Base-by-base conservation (phyloP, 2,797 vertebrate genomes). In the Peromyscus aztecus region DNA sequence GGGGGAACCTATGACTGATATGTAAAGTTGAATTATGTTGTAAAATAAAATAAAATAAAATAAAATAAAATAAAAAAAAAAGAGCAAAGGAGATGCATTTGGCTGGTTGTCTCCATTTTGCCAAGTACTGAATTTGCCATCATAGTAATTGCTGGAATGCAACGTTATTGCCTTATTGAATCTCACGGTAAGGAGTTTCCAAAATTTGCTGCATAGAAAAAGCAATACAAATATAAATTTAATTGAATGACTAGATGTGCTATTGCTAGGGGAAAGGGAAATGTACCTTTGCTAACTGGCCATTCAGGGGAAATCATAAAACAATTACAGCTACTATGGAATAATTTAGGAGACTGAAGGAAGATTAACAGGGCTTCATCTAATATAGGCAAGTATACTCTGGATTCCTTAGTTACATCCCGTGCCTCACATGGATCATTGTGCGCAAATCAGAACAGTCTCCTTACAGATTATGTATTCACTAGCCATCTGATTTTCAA, bases 211-310 rank as follows among this genome's bases (percentile, higher is more conserved):
- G 3, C 86, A 63, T 65, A 87, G 97, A 97, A 93, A 57, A 95
- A 98, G 57, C 17, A 96, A 80, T 86, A 63, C 57, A 96, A 98
- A 98, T 94, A 96, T 71, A 90, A 89, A 89, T 96, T 91, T 91
- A 97, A 98, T 91, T 97, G 75, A 98, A 98, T 95, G 81, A 90
- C 93, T 95, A 65, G 85, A 94, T 96, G 69, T 94, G 73, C 40
- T 80, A 75, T 40, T 90, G 86, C 76, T 81, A 92, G 80, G 57
- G 92, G 97, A 97, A 97, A 96, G 21, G 91, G 27, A 95, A 73
- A 93, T 81, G 63, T 95, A 94, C 49, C 34, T 97, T 95, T 73
- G 55, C 86, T 90, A 92, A 93, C 71, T 73, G 83, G 81, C n/a
- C 94, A 94, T 94, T 96, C 90, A 85, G 81, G 69, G 31, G 29